phyloP scores from a whole-genome alignment of 2,888 invertebrate species.

The Drosophila affinis region DNA sequence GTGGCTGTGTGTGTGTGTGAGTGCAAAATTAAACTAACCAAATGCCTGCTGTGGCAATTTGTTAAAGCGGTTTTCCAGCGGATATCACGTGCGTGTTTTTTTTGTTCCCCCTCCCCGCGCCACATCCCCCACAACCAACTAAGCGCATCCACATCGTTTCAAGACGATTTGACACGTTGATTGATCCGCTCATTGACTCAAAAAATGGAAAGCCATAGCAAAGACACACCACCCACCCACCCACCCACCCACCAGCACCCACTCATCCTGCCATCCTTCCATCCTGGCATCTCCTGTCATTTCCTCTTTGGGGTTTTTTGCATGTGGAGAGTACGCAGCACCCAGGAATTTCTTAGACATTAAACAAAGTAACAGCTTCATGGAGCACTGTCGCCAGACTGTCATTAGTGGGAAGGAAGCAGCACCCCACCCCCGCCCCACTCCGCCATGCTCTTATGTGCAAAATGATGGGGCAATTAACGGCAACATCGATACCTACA shows the following conservation, averaged over 20 bases:
- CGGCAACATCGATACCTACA: no score
- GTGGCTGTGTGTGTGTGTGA: no score
- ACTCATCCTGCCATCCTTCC: constrained; percentile 12
- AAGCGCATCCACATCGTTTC: constrained; percentile 60
- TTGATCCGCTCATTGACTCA: constrained; percentile 79
- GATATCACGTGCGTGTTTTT: constrained; percentile 73
- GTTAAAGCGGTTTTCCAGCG: constrained; percentile 74
- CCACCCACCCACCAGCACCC: no score
- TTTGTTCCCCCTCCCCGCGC: background rate
- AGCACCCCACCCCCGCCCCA: no score
- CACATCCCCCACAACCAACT: constrained; percentile 51
- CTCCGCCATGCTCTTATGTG: no score
- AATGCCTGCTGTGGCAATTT: constrained; percentile 66
- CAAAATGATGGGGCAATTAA: no score
- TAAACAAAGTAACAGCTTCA: constrained; percentile 77
- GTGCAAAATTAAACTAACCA: constrained; percentile 50
- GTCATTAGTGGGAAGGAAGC: constrained; percentile 38
- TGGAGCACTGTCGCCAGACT: constrained; percentile 42
- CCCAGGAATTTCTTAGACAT: constrained; percentile 55
- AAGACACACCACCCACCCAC: constrained; percentile 2
- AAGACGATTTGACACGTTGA: constrained; percentile 79
- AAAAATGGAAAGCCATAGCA: constrained; percentile 59
- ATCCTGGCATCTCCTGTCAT: background rate
- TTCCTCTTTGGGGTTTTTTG: constrained; percentile 14
- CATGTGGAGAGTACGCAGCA: constrained; percentile 28